A percentile compares a stretch with the other conserved stretches of the same genome.
Conservation (phyloP, 1,140 invertebrate species). For the Metaphire vulgaris region DNA sequence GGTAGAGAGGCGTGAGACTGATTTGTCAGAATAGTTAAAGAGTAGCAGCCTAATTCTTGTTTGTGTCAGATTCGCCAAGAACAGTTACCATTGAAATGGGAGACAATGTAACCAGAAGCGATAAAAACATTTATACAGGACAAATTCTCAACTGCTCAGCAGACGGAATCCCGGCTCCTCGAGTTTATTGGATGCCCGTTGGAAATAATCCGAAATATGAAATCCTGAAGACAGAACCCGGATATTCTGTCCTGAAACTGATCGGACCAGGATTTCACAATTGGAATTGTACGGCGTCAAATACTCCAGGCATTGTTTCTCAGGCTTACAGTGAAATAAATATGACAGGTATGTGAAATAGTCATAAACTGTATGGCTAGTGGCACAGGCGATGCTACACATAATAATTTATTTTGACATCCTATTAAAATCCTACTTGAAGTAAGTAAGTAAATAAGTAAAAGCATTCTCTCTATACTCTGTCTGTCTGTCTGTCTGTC, state of each 20-base stretch:
- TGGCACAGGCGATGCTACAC: too few relatives aligned
- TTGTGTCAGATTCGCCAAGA: not conserved
- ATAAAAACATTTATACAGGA: not conserved
- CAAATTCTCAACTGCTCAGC: not conserved
- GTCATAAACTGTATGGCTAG: too few relatives aligned
- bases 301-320: not conserved
- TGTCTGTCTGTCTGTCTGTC: too few relatives aligned
- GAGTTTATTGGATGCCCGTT: not conserved
- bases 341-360: too few relatives aligned
- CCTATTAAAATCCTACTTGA: too few relatives aligned
- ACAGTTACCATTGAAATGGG: not conserved
- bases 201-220: not conserved
- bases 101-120: not conserved
- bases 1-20: too few relatives aligned
- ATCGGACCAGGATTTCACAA: not conserved
- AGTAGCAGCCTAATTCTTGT: too few relatives aligned
- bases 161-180: not conserved
- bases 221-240: not conserved
- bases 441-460: too few relatives aligned
- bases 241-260: not conserved
- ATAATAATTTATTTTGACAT: too few relatives aligned
- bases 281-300: not conserved
- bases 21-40: too few relatives aligned
- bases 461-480: too few relatives aligned
- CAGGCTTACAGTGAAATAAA: not conserved